Evolutionary conservation across 2,888 invertebrate species (phyloP).

Genomic region (Melanchra persicariae): DNA sequence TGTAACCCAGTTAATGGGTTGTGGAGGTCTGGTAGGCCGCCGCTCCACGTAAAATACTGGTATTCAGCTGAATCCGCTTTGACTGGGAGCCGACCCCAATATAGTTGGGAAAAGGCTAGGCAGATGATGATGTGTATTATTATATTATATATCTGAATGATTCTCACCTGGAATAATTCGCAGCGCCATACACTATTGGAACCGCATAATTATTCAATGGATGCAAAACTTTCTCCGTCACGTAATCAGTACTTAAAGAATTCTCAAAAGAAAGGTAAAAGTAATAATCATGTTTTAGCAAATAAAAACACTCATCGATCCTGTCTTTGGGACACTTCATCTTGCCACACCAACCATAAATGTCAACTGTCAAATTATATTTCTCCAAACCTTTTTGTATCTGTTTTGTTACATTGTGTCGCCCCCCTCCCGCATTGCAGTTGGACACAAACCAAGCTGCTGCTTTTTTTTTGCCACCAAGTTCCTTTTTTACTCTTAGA

Average conservation of each 20-base stretch:
- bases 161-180: slow-evolving; percentile 90
- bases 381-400: slow-evolving; percentile 70
- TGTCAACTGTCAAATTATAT: slow-evolving; percentile 76
- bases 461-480: slow-evolving; percentile 77
- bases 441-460: slow-evolving; percentile 84
- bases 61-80: no score
- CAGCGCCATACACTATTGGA: slow-evolving; percentile 93
- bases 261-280: slow-evolving; percentile 86
- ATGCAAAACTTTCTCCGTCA: slow-evolving; percentile 81
- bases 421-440: slow-evolving; percentile 72
- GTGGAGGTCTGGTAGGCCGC: no score
- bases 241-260: slow-evolving; percentile 80
- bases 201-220: slow-evolving; percentile 91
- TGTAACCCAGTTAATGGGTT: no score
- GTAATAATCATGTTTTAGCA: slow-evolving; percentile 79
- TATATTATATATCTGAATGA: no score
- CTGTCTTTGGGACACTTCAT: slow-evolving; percentile 75
- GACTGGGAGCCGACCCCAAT: no score
- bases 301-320: slow-evolving; percentile 75
- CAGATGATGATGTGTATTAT: no score
- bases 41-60: no score
- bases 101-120: no score
- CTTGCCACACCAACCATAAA: slow-evolving; percentile 82
- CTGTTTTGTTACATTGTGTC: slow-evolving; percentile 66
- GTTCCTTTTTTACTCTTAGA: slow-evolving; percentile 66